Evolutionary conservation across 2,888 invertebrate species (phyloP).

Genomic region (Caenorhabditis virilis): DNA sequence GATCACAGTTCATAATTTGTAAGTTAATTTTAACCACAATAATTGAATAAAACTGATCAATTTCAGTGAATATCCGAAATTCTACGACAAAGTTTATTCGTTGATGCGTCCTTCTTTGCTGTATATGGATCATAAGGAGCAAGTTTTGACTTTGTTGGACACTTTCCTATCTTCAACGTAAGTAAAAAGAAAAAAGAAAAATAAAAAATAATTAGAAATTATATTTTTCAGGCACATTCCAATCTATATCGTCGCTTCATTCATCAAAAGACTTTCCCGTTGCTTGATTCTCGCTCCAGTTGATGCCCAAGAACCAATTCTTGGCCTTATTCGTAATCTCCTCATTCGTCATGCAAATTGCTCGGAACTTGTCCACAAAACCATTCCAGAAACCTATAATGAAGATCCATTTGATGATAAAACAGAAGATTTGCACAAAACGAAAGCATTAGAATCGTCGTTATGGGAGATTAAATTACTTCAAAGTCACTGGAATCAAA

Average conservation of each 20-base stretch:
- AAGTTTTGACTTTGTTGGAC: constrained; percentile 86
- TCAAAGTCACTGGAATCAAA: constrained; percentile 52
- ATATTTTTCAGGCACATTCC: constrained; percentile 80
- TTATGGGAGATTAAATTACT: constrained; percentile 82
- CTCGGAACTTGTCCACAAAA: constrained; percentile 63
- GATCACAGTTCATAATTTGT: constrained; percentile 86
- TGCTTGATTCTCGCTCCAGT: constrained; percentile 83
- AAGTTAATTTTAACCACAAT: constrained; percentile 68
- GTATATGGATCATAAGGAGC: constrained; percentile 84
- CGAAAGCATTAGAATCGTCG: constrained; percentile 84
- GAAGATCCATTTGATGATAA: constrained; percentile 85
- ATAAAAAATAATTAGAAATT: background rate
- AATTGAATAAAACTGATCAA: background rate
- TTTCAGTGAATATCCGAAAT: constrained; percentile 85
- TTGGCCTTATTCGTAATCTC: constrained; percentile 84
- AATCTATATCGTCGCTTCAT: constrained; percentile 87
- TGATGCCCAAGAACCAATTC: constrained; percentile 76
- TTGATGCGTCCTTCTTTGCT: constrained; percentile 90
- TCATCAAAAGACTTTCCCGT: constrained; percentile 85
- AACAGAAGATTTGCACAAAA: constrained; percentile 80
- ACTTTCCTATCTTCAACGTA: constrained; percentile 89
- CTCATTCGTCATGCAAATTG: constrained; percentile 84
- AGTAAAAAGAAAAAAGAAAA: constrained; percentile 69
- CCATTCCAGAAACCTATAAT: constrained; percentile 41
- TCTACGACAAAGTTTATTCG: constrained; percentile 90